phyloP scores from a whole-genome alignment of 2,888 invertebrate species.

The Amitus sp. region DNA sequence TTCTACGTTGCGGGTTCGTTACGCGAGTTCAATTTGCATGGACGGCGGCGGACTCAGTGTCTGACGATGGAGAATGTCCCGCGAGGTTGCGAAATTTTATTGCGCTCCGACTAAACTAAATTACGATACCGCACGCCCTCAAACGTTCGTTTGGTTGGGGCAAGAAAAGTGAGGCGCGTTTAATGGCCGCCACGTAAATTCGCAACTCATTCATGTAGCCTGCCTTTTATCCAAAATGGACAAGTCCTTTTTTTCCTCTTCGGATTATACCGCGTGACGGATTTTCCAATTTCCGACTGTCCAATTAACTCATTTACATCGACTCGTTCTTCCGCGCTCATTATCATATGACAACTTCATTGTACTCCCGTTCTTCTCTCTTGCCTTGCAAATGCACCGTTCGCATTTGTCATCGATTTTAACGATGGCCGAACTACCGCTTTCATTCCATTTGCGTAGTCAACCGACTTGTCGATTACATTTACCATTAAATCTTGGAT shows the following conservation, averaged over 20 bases:
- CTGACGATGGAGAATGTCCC: constrained; percentile 23
- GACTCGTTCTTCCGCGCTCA: constrained; percentile 6
- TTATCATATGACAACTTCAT: constrained; percentile 29
- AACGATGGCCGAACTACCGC: too few relatives aligned
- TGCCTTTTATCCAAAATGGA: neutral
- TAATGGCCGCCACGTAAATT: neutral
- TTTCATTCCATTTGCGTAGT: too few relatives aligned
- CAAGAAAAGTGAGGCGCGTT: neutral
- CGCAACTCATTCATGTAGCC: neutral
- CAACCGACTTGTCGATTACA: too few relatives aligned
- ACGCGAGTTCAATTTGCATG: constrained; percentile 34
- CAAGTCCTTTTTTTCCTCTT: neutral
- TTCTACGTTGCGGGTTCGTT: constrained; percentile 17
- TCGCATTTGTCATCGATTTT: constrained; percentile 18
- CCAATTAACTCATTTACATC: constrained; percentile 27
- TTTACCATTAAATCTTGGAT: too few relatives aligned
- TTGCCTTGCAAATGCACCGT: neutral
- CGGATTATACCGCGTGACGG: neutral
- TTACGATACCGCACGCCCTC: constrained; percentile 16
- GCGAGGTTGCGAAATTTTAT: constrained; percentile 25
- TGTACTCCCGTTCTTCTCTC: constrained; percentile 25
- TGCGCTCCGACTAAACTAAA: constrained; percentile 17
- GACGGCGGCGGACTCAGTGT: constrained; percentile 20
- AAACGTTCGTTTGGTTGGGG: constrained; percentile 9
- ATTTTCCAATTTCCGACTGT: neutral